A percentile compares a stretch with the other conserved stretches of the same genome.
Evolutionary conservation across 2,113 vertebrate genomes (phyloP).

Genomic region (Oophaga pumilio): DNA sequence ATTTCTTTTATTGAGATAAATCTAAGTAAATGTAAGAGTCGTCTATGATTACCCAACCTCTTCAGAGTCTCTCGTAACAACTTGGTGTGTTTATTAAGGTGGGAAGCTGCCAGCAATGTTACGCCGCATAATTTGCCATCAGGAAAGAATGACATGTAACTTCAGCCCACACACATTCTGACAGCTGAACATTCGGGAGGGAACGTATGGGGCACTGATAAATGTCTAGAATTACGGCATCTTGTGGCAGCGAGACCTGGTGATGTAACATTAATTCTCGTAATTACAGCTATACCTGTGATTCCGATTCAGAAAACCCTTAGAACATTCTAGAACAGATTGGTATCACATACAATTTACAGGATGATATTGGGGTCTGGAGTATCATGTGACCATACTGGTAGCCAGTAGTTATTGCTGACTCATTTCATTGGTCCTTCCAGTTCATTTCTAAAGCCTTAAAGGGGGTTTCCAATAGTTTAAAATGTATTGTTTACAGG

Average conservation of each 20-base stretch:
- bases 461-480: no score
- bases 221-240: slow-evolving; percentile 33
- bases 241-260: slow-evolving; percentile 15
- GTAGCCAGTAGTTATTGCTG: no score
- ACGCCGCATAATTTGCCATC: slow-evolving; percentile 33
- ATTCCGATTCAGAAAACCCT: not conserved
- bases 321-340: not conserved
- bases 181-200: slow-evolving; percentile 49
- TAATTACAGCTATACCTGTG: slow-evolving; percentile 2
- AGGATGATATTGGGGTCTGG: not conserved
- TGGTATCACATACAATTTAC: not conserved
- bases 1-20: not conserved
- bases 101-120: slow-evolving; percentile 42
- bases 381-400: not conserved
- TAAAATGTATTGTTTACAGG: no score
- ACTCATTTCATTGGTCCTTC: no score
- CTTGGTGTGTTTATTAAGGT: slow-evolving; percentile 19
- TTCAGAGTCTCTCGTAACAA: not conserved
- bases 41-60: not conserved
- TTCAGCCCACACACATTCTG: slow-evolving; percentile 52
- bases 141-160: slow-evolving; percentile 40
- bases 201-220: slow-evolving; percentile 13
- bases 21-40: not conserved
- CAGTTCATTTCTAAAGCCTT: no score
- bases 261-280: slow-evolving; percentile 8